Percentiles rank a stretch among this genome's conserved stretches.
Evolutionary conservation across 2,888 invertebrate species (phyloP).

Genomic region (Brachycybe producta): DNA sequence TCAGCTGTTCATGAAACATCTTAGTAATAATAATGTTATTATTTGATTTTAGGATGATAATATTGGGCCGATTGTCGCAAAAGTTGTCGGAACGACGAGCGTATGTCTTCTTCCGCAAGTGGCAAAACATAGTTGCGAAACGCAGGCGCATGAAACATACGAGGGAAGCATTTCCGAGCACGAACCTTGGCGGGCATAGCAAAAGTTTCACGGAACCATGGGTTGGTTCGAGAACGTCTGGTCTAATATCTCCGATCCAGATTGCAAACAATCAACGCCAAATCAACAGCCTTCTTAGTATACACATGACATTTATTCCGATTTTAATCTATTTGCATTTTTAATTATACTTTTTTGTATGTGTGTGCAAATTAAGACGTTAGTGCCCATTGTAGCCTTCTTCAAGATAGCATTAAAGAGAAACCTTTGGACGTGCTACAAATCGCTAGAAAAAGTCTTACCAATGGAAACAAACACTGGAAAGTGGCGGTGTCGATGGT

Average conservation of each 20-base stretch:
- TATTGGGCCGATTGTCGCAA: background rate
- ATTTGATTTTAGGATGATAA: background rate
- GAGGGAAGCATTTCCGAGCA: slow-evolving; percentile 13
- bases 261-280: background rate
- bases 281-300: slow-evolving; percentile 1
- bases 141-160: background rate
- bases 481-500: no score
- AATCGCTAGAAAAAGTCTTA: no score
- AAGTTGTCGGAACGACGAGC: background rate
- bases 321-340: no score
- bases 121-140: slow-evolving; percentile 3
- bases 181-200: background rate
- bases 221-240: background rate
- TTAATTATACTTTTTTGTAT: no score
- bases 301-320: no score
- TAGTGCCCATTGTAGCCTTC: no score
- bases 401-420: no score
- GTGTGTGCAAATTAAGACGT: no score
- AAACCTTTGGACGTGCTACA: no score
- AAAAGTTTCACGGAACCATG: background rate
- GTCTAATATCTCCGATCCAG: slow-evolving; percentile 1
- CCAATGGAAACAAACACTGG: no score
- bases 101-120: background rate
- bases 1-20: no score
- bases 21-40: no score